phyloP scores from a whole-genome alignment of 2,113 vertebrate genomes.

The Cygnus atratus region DNA sequence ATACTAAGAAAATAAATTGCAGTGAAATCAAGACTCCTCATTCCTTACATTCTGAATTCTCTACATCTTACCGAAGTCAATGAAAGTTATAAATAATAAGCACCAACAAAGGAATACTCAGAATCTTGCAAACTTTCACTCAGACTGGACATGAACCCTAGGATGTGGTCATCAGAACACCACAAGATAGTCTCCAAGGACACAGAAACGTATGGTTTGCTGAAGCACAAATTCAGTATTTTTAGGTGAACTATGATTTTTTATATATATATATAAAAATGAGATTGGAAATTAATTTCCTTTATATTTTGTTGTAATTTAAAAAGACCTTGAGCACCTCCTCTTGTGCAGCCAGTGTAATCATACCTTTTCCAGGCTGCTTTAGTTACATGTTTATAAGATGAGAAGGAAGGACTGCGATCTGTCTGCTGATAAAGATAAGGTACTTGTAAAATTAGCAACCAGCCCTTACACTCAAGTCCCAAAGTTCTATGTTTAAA shows the following conservation, averaged over 20 bases:
- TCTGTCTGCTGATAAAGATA: background rate
- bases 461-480: background rate
- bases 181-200: background rate
- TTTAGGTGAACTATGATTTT: background rate
- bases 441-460: background rate
- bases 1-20: background rate
- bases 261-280: no score
- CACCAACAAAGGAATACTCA: background rate
- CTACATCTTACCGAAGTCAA: background rate
- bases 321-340: background rate
- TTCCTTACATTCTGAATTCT: background rate
- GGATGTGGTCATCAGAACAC: background rate
- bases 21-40: background rate
- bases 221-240: background rate
- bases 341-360: background rate
- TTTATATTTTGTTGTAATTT: background rate
- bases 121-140: background rate
- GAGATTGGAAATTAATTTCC: background rate
- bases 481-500: background rate
- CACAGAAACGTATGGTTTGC: background rate
- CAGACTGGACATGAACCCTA: background rate
- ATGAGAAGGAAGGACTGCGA: background rate
- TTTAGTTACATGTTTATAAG: background rate
- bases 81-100: background rate
- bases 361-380: background rate